These are phyloP conservation scores for Steinernema carpocapsae DNA, from an alignment of 2,888 invertebrate species.

Conservation along the genomic window DNA sequence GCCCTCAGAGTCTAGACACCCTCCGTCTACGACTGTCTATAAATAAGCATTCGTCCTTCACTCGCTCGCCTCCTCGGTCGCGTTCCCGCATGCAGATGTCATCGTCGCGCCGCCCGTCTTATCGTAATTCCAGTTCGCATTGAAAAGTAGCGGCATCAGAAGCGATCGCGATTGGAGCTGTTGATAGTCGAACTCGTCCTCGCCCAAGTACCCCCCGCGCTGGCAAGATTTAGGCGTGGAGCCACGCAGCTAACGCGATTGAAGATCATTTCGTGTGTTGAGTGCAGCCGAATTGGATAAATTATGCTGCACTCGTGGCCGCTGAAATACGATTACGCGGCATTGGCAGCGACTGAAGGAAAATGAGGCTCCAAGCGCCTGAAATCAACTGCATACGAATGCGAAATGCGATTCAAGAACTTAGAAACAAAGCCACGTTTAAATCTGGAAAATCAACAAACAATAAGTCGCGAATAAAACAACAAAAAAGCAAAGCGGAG, in stretches of 20 bases:
- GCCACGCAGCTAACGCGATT: constrained; percentile 2
- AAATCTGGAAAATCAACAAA: constrained; percentile 21
- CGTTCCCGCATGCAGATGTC: background rate
- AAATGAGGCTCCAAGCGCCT: background rate
- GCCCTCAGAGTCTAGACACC: no score
- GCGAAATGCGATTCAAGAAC: background rate
- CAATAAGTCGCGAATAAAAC: background rate
- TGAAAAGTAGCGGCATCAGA: constrained; percentile 2
- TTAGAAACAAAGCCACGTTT: background rate
- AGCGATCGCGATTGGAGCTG: background rate
- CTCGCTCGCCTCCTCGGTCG: no score
- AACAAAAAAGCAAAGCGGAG: constrained; percentile 11
- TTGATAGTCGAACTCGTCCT: background rate
- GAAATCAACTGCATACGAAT: no score
- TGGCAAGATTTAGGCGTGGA: background rate
- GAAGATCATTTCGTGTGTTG: background rate
- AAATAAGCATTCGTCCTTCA: no score
- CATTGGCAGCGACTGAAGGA: background rate
- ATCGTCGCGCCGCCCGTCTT: background rate
- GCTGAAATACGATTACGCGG: constrained; percentile 3
- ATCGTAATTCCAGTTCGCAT: background rate
- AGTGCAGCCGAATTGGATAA: background rate
- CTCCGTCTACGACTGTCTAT: no score
- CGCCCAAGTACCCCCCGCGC: background rate
- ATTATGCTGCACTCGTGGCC: background rate